Evolutionary conservation across 2,797 vertebrate species (phyloP), one percentile per base, ranked within the genome.

Genomic region (Gila robusta): DNA sequence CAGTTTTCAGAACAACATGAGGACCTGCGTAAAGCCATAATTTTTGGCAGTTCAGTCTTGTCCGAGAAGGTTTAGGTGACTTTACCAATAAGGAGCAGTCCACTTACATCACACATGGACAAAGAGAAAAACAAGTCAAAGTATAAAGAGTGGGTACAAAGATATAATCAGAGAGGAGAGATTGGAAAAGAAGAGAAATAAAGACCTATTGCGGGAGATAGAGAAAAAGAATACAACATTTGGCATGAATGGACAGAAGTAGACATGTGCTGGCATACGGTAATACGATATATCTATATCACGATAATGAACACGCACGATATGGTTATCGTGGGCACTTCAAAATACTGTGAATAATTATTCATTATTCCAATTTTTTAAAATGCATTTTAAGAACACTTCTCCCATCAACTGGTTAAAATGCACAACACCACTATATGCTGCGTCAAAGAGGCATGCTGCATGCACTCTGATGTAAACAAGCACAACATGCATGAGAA

Each of bases 1-100:
- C 37, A 88, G 88, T 84, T 66, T 62, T 66, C 83, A 82, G 86
- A 84, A 89, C 86, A 87, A 66, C 77, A 79, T n/a, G 87, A 84
- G 86, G 72, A 41, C 32, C 37, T 41, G 82, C 66, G 83, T 59
- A 67, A 84, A 14, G 52, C 19, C 23, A n/a, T 26, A 11, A 49
- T 62, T 62, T 78, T 56, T 16, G 76, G 52, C 26, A 39, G 12
- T 85, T 49, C 54, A 66, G 44, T 16, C 35, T 32, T 19, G 70
- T 41, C 56, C 11, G 0, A 70, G 56, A 70, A 44, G 35, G 72
- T 35, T 62, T 47, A 83, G 66, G 23, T 32, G 52, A 70, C 81
- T 82, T 64, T 35, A 79, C 39, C 11, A 67, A 17, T 54, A 39
- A 23, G 37, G 71, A 52, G 82, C 76, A 72, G 89, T 86, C 76